These are phyloP conservation scores for Tribolium castaneum DNA, from an alignment of 1,140 invertebrate species.

Conservation along the genomic window DNA sequence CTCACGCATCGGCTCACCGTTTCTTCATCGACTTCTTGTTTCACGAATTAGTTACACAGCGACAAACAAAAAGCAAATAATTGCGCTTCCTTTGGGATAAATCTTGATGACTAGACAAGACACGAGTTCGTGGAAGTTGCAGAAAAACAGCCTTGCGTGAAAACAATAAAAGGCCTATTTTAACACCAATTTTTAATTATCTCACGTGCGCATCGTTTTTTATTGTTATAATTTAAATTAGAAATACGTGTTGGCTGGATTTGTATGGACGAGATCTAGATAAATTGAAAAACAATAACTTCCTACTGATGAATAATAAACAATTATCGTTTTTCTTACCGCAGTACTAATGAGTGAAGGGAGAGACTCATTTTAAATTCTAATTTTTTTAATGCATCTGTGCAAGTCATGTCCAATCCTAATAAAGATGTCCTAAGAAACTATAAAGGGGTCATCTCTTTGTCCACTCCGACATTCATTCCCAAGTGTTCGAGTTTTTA, in stretches of 20 bases:
- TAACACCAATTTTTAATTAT: conserved; percentile 1
- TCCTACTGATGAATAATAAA: conserved; percentile 35
- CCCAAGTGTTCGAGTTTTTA: neutral
- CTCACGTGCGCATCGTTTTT: neutral
- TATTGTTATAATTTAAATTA: neutral
- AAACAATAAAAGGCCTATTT: neutral
- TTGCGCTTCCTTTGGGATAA: conserved; percentile 3
- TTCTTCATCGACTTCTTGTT: neutral
- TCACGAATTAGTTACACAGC: neutral
- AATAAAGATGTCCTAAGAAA: conserved; percentile 33
- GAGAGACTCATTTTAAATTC: conserved; percentile 30
- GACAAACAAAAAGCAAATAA: conserved; percentile 19
- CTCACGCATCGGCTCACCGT: neutral
- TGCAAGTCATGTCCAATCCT: conserved; percentile 25
- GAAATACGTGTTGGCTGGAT: neutral
- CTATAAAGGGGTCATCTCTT: conserved; percentile 8
- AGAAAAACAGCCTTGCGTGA: neutral
- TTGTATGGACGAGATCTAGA: neutral
- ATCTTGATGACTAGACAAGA: neutral
- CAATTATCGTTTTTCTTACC: conserved; percentile 18
- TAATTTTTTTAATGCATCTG: conserved; percentile 15
- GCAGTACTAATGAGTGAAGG: conserved; percentile 42
- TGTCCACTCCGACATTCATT: neutral
- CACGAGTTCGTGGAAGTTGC: neutral
- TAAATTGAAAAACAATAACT: conserved; percentile 3